Evolutionary conservation across 2,797 vertebrate species (phyloP).

Genomic region (Prionace glauca): DNA sequence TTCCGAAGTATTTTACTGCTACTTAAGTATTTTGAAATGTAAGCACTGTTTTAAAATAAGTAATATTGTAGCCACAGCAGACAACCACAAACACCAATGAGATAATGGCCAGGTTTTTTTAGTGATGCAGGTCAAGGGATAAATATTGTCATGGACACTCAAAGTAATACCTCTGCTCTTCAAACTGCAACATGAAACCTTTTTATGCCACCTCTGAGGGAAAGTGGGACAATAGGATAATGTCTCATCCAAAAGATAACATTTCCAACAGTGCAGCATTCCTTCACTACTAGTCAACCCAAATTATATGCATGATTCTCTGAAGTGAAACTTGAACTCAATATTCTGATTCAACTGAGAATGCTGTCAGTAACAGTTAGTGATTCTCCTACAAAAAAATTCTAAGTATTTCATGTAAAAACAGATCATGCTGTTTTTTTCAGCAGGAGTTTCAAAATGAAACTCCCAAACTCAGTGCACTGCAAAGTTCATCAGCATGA

Average conservation of each 20-base stretch:
- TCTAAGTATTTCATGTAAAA: no score
- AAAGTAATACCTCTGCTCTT: background rate
- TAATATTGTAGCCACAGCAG: background rate
- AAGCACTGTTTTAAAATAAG: background rate
- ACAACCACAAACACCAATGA: background rate
- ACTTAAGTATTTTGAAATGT: background rate
- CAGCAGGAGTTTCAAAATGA: no score
- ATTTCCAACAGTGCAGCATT: background rate
- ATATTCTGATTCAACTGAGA: background rate
- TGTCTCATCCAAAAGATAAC: background rate
- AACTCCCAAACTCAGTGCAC: no score
- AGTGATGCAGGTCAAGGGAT: background rate
- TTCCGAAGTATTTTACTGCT: background rate
- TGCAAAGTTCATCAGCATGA: no score
- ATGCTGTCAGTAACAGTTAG: background rate
- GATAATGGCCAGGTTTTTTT: background rate
- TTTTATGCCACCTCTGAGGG: background rate
- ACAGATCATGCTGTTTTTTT: no score
- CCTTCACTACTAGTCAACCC: background rate
- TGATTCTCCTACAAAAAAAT: background rate
- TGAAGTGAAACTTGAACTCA: background rate
- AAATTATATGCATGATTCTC: background rate
- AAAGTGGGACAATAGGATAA: background rate
- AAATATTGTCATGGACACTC: background rate
- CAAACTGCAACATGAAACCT: background rate